Conservation (phyloP, 2,113 vertebrate genomes). For the Aleadryas rufinucha region DNA sequence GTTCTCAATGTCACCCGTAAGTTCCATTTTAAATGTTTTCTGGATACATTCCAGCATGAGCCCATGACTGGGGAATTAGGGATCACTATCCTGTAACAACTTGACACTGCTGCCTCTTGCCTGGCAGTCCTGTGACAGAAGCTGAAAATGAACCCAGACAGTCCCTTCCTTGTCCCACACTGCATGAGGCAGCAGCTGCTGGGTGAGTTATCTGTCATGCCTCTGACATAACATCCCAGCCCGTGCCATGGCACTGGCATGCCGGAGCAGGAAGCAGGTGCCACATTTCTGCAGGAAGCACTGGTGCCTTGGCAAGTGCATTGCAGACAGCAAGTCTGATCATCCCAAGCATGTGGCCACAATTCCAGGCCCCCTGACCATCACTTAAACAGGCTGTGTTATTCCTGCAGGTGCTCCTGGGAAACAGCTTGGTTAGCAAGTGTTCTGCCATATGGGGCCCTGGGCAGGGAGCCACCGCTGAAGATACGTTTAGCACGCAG, state of each 20-base stretch:
- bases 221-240: not conserved
- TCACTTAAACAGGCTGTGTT: not conserved
- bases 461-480: not conserved
- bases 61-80: not conserved
- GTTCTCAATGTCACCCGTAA: not conserved
- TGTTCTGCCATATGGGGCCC: not conserved
- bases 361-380: not conserved
- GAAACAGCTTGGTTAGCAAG: slow-evolving; percentile 15
- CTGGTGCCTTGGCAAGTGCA: not conserved
- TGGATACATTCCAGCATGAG: not conserved
- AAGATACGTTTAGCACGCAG: not conserved
- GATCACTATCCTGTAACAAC: not conserved
- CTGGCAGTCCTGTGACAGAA: not conserved
- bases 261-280: not conserved
- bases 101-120: not conserved
- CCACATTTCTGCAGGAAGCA: not conserved
- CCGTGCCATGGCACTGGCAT: not conserved
- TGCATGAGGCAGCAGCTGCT: not conserved
- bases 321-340: not conserved
- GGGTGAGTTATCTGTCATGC: not conserved
- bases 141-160: not conserved
- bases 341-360: not conserved
- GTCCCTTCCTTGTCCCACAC: not conserved
- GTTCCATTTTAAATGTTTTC: not conserved
- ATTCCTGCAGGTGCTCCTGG: slow-evolving; percentile 10